Conservation (phyloP, 2,113 vertebrate genomes). For the Brachirus orientalis region DNA sequence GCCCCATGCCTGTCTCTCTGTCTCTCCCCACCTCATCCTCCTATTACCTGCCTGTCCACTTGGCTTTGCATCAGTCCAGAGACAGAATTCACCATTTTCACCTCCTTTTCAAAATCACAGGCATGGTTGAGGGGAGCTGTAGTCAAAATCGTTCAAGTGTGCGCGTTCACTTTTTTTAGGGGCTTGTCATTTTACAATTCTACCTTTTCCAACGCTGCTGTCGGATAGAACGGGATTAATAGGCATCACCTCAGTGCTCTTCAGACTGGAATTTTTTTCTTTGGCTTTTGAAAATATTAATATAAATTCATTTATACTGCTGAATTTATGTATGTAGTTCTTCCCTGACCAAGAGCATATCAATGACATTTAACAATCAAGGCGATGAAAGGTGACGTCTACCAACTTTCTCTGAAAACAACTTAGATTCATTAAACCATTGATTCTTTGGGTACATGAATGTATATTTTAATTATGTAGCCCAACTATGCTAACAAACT, state of each 20-base stretch:
- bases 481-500: background rate
- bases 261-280: constrained; percentile 45
- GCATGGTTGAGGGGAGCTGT: constrained; percentile 79
- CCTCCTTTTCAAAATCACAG: constrained; percentile 80
- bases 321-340: constrained; percentile 74
- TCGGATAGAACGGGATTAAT: constrained; percentile 78
- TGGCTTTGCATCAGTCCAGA: constrained; percentile 73
- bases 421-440: background rate
- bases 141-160: constrained; percentile 78
- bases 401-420: background rate
- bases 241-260: constrained; percentile 78
- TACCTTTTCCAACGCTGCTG: constrained; percentile 77
- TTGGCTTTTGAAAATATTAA: constrained; percentile 73
- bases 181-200: constrained; percentile 78
- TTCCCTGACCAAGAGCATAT: constrained; percentile 43
- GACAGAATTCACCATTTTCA: constrained; percentile 74
- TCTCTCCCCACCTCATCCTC: constrained; percentile 61
- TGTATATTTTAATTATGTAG: background rate
- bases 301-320: constrained; percentile 56
- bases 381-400: constrained; percentile 24
- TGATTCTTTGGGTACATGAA: background rate
- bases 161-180: constrained; percentile 77
- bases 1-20: constrained; percentile 71
- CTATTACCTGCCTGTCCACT: constrained; percentile 77
- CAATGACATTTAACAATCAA: constrained; percentile 55